Evolutionary conservation across 2,113 vertebrate genomes (phyloP).

Genomic region (Diadophis punctatus): DNA sequence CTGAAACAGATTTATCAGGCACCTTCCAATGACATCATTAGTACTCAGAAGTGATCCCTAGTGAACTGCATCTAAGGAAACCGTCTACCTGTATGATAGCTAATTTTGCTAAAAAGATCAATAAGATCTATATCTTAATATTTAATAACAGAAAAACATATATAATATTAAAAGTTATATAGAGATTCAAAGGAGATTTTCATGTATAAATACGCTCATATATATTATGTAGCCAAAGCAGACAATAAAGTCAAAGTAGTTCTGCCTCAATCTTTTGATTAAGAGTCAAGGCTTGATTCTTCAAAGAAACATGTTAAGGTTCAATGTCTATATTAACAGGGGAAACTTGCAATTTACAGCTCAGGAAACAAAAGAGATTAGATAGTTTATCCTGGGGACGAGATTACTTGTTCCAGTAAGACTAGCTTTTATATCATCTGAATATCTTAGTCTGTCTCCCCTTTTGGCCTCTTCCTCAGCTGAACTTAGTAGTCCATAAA

Average conservation of each 20-base stretch:
- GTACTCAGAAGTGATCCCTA: not conserved
- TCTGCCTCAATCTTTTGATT: not conserved
- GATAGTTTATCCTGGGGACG: not conserved
- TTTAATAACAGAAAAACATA: not conserved
- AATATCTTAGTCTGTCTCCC: not conserved
- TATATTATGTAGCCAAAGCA: not conserved
- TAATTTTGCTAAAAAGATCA: not conserved
- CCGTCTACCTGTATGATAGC: not conserved
- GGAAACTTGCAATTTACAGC: not conserved
- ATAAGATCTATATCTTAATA: not conserved
- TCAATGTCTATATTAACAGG: not conserved
- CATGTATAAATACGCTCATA: not conserved
- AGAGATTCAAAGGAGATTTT: not conserved
- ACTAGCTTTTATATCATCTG: not conserved
- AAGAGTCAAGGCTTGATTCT: not conserved
- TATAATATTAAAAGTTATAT: not conserved
- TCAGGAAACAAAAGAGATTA: not conserved
- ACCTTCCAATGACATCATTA: not conserved
- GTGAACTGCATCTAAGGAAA: not conserved
- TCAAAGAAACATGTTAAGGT: not conserved
- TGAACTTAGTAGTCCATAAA: not conserved
- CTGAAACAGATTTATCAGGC: not conserved
- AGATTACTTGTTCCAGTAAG: not conserved
- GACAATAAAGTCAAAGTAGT: not conserved
- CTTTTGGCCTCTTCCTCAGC: not conserved